A percentile compares a stretch with the other conserved stretches of the same genome.
Conservation (phyloP, 2,797 vertebrate genomes). For the Astyanax mexicanus region DNA sequence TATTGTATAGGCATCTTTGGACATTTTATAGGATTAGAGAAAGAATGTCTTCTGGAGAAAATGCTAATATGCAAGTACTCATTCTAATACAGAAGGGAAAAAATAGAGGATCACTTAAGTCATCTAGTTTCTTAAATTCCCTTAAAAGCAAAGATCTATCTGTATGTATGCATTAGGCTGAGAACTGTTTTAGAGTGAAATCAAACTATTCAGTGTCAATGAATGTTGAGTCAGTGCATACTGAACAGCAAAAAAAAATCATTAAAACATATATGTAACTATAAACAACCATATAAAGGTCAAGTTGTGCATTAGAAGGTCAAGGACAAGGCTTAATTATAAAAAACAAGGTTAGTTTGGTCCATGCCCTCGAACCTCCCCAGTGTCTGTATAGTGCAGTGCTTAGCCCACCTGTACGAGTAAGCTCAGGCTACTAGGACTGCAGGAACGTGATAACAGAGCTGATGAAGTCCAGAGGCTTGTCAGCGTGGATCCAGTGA, state of each 20-base stretch:
- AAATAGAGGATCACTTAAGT: too few relatives aligned
- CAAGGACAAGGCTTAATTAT: constrained; percentile 12
- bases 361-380: constrained; percentile 41
- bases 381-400: constrained; percentile 37
- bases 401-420: constrained; percentile 45
- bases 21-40: constrained; percentile 15
- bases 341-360: constrained; percentile 21
- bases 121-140: not conserved
- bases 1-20: constrained; percentile 49
- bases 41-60: constrained; percentile 21
- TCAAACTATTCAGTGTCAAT: not conserved
- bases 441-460: constrained; percentile 88
- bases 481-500: constrained; percentile 94
- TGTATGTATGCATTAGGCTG: too few relatives aligned
- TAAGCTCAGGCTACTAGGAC: constrained; percentile 69
- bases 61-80: not conserved
- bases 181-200: not conserved
- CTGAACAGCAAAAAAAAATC: constrained; percentile 8
- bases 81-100: not conserved
- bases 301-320: constrained; percentile 31
- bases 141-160: not conserved
- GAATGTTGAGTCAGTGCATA: constrained; percentile 38
- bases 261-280: constrained; percentile 11
- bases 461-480: constrained; percentile 90
- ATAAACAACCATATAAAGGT: constrained; percentile 12